Evolutionary conservation across 2,888 invertebrate genomes (phyloP).

Genomic region (Phragmatobia fuliginosa): DNA sequence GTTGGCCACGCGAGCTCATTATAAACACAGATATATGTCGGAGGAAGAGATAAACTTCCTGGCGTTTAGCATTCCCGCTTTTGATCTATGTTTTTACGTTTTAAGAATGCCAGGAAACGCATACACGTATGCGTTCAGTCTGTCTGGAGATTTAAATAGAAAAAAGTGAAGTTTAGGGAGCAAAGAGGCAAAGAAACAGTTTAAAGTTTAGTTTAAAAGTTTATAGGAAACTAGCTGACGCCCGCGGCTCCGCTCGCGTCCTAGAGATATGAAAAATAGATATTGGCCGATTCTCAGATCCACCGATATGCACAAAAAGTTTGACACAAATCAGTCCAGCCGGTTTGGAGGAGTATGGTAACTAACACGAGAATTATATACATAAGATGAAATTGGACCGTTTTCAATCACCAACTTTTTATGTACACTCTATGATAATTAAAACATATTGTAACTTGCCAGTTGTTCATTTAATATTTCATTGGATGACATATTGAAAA

Average conservation of each 20-base stretch:
- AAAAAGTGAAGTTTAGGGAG: background rate
- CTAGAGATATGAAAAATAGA: too few species aligned
- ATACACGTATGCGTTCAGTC: background rate
- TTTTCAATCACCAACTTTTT: background rate
- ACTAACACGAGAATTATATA: too few species aligned
- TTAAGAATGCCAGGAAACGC: too few species aligned
- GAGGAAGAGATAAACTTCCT: slow-evolving; percentile 1
- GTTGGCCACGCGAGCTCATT: background rate
- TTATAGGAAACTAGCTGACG: too few species aligned
- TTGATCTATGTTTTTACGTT: background rate
- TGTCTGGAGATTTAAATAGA: background rate
- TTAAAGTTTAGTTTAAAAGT: too few species aligned
- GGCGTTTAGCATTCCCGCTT: background rate
- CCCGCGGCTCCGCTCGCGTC: too few species aligned
- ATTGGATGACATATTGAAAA: background rate
- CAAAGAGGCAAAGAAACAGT: background rate
- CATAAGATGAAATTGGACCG: too few species aligned
- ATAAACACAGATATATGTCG: background rate
- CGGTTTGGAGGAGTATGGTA: too few species aligned
- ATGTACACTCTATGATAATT: background rate
- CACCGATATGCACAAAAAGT: too few species aligned
- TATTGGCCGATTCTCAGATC: too few species aligned
- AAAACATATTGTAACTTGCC: background rate
- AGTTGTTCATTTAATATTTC: background rate
- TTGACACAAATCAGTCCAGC: too few species aligned